Base-by-base conservation (phyloP, 2,797 vertebrate species). In the Pitangus sulphuratus region DNA sequence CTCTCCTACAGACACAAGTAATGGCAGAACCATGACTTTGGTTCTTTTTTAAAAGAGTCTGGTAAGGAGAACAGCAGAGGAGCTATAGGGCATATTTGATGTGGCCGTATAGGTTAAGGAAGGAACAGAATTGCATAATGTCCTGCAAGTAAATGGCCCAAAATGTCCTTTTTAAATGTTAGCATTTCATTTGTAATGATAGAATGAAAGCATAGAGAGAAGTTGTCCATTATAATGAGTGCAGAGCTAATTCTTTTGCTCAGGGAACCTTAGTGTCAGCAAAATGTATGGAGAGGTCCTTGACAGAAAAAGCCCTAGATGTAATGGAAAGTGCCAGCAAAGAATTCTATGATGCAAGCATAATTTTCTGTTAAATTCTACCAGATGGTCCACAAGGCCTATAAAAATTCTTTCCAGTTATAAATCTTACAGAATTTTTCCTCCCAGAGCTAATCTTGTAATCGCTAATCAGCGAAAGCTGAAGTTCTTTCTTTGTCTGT, bases 341-440 rank as follows among this genome's bases (percentile, higher is more conserved):
- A 69, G 69, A 82, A 84, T 88, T 87, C 58, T 79, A 56, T 88
- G 79, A 85, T 61, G 64, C 62, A 94, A 86, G 62, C 57, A 88
- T 68, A 82, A 68, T 93, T 88, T 96, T 91, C 80, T 88, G 44
- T 84, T 86, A 77, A 91, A 92, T 88, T 89, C 54, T 72, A 90
- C 44, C 87, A 94, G 82, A 88, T 76, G 62, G 79, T 66, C 89
- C 6, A 2, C 69, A 95, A 93, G 80, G 50, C 72, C 74, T 82
- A 77, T 88, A 84, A 86, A 94, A 92, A 54, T 91, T 47, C 58
- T 91, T 91, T 87, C 40, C 64, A 17, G 2, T 77, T 90, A 91
- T 95, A 95, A 95, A 94, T 95, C 94, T 91, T 53, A 45, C 18
- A 53, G 54, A 82, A 12, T 62, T 96, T 94, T 93, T 84, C 56